Evolutionary conservation across 2,797 vertebrate genomes (phyloP).

Genomic region (Acomys russatus): DNA sequence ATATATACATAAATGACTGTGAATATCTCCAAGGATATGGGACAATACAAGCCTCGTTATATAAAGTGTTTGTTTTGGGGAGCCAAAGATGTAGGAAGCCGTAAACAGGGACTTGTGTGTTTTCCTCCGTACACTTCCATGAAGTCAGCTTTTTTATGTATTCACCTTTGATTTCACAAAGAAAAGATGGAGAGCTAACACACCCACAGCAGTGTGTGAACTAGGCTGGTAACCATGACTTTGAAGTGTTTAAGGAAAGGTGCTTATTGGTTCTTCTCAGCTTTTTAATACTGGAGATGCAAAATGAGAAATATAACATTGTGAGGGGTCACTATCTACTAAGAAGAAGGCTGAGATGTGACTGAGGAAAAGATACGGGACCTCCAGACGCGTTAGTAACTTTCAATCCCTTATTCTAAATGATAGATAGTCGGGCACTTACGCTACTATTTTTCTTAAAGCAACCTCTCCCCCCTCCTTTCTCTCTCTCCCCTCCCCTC

Average conservation of each 20-base stretch:
- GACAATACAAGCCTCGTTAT: background rate
- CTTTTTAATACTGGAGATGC: background rate
- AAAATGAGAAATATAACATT: slow-evolving; percentile 35
- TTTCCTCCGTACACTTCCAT: background rate
- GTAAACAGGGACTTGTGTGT: background rate
- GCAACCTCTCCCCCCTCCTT: background rate
- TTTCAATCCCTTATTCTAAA: background rate
- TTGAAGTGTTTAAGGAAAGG: background rate
- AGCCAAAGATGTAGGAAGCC: background rate
- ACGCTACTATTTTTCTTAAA: background rate
- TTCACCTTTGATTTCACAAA: background rate
- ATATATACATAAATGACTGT: background rate
- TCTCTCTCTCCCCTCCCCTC: background rate
- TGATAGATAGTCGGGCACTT: background rate
- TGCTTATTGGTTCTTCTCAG: slow-evolving; percentile 29
- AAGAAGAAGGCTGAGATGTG: background rate
- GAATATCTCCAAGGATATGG: background rate
- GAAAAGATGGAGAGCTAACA: slow-evolving; percentile 34
- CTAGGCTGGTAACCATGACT: background rate
- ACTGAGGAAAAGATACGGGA: background rate
- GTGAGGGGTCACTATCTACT: background rate
- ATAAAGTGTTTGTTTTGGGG: background rate
- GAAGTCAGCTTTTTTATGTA: slow-evolving; percentile 20
- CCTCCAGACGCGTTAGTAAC: background rate
- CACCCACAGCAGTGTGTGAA: background rate